Evolutionary conservation across 2,113 vertebrate genomes (phyloP).

Genomic region (Albula goreensis): DNA sequence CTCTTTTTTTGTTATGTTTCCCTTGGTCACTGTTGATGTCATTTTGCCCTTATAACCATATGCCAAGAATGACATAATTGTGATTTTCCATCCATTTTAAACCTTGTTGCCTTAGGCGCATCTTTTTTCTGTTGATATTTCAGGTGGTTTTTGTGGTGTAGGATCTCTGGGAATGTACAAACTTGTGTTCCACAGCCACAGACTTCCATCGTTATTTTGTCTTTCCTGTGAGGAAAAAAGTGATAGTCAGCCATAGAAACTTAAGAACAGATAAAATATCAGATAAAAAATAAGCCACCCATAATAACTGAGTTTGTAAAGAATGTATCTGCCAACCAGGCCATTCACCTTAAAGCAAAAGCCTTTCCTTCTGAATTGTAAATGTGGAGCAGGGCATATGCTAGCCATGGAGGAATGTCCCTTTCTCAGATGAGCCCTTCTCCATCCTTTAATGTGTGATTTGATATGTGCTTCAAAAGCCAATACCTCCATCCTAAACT

Average conservation of each 20-base stretch:
- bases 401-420: conserved; percentile 14
- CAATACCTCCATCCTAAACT: too few species aligned
- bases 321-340: not conserved
- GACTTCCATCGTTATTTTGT: not conserved
- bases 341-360: not conserved
- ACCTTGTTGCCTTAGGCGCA: conserved; percentile 32
- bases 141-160: conserved; percentile 37
- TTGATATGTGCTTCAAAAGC: conserved; percentile 30
- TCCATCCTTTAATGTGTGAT: conserved; percentile 44
- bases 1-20: conserved; percentile 52
- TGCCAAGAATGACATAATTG: conserved; percentile 62
- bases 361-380: not conserved
- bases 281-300: conserved; percentile 10
- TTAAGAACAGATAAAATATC: conserved; percentile 4
- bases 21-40: conserved; percentile 68
- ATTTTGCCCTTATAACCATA: conserved; percentile 45
- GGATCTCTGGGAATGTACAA: conserved; percentile 10
- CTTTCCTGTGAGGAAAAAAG: not conserved
- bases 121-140: conserved; percentile 26
- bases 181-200: not conserved
- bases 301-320: not conserved
- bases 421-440: not conserved
- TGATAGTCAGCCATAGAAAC: not conserved
- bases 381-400: not conserved
- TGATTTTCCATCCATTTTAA: conserved; percentile 52